Conservation (phyloP, 2,113 vertebrate species). For the Ranitomeya variabilis region DNA sequence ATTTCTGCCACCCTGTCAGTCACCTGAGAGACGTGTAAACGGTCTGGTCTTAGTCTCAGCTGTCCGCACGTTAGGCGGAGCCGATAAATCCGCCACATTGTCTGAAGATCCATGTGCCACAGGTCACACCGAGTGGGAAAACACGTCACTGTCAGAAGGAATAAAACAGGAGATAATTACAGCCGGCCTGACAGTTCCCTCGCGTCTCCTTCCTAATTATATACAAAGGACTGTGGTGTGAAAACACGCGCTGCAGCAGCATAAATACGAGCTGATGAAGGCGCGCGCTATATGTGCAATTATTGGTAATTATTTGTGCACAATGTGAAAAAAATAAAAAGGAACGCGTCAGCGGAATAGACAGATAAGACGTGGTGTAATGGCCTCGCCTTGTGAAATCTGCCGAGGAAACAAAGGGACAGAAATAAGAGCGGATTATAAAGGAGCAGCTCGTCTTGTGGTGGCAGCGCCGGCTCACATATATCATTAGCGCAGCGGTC, state of each 20-base stretch:
- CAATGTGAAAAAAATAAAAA: not conserved
- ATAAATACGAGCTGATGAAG: slow-evolving; percentile 43
- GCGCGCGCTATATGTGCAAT: slow-evolving; percentile 18
- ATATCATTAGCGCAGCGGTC: slow-evolving; percentile 22
- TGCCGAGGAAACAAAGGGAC: slow-evolving; percentile 36
- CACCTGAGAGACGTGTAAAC: no score
- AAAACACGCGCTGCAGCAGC: slow-evolving; percentile 33
- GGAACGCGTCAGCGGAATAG: not conserved
- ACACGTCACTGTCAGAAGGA: slow-evolving; percentile 8
- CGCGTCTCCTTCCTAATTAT: slow-evolving; percentile 49
- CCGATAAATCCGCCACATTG: not conserved
- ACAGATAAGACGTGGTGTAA: slow-evolving; percentile 38
- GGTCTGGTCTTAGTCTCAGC: no score
- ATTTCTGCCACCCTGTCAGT: no score
- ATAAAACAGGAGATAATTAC: slow-evolving; percentile 29
- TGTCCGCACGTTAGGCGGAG: no score
- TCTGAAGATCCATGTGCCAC: not conserved
- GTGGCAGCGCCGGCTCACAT: not conserved
- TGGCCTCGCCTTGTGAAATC: not conserved
- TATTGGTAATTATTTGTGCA: slow-evolving; percentile 50
- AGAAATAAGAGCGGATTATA: slow-evolving; percentile 10
- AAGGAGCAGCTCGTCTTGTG: slow-evolving; percentile 27
- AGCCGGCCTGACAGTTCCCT: not conserved
- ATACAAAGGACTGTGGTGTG: slow-evolving; percentile 41
- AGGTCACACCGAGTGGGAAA: slow-evolving; percentile 7